phyloP scores from a whole-genome alignment of 2,888 invertebrate genomes.

The Parasteatoda lunata region DNA sequence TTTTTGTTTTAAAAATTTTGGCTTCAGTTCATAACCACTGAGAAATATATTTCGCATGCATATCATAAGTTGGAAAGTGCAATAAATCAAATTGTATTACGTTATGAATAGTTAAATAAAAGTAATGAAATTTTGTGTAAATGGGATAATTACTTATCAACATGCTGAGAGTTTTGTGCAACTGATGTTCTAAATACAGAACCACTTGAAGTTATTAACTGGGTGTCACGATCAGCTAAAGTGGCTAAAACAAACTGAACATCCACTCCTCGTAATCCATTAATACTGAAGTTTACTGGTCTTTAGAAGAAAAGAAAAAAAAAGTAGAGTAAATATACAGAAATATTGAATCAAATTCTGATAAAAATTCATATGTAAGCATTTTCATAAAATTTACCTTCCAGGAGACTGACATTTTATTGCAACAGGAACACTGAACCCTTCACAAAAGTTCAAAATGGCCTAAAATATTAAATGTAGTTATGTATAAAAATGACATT shows the following conservation, averaged over 20 bases:
- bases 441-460: constrained; percentile 85
- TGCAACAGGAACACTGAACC: constrained; percentile 81
- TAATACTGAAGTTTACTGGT: constrained; percentile 84
- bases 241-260: constrained; percentile 88
- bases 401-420: constrained; percentile 86
- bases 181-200: constrained; percentile 37
- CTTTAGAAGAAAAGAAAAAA: constrained; percentile 76
- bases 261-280: constrained; percentile 84
- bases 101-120: no score
- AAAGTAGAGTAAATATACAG: constrained; percentile 1
- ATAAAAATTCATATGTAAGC: neutral
- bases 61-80: no score
- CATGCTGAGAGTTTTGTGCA: constrained; percentile 31
- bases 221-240: constrained; percentile 76
- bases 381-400: constrained; percentile 76
- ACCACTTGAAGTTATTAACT: constrained; percentile 30
- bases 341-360: neutral
- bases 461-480: constrained; percentile 74
- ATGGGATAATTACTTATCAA: no score
- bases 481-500: neutral
- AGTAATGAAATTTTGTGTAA: no score
- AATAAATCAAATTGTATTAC: no score
- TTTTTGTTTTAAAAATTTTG: no score
- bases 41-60: no score
- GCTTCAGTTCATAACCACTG: no score